Evolutionary conservation across 1,140 invertebrate species (phyloP), one percentile per base, ranked within the genome.

Genomic region (Nasonia longicornis): DNA sequence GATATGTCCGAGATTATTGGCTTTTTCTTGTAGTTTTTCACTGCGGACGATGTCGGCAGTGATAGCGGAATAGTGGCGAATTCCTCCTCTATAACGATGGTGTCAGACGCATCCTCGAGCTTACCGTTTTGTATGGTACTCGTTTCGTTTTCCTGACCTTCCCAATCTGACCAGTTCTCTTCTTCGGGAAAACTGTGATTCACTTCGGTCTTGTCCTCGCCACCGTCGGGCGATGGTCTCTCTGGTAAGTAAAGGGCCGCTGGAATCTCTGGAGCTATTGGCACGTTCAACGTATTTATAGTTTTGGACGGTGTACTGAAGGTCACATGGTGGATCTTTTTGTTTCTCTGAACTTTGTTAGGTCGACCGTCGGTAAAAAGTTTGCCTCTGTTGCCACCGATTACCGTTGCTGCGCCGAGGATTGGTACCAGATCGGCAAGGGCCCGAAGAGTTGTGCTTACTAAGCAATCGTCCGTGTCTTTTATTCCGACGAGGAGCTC

Each of bases 361-460:
- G 96, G 96, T 83, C 94, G 92, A 14, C 96, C 96, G 88, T 97
- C 96, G 6, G 95, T 95, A 85, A 98, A 97, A 64, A 96, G 90
- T 88, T 94, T 95, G 0, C 93, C 93, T 77, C 96, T 92, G 85
- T 95, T 95, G 1, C 95, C 95, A 16, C 96, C 96, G 69, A 97
- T 94, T 0, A 97, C 96, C 26, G 93, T 92, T 1, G 94, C 92
- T 22, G 95, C 94, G 58, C 96, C 96, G 29, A 98, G 89, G 80
- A 97, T 93, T 3, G 95, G 95, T 31, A 98, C 95, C 63, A 98
- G 87, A 87, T 96, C 95, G 63, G 96, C 95, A 45, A 97, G 88
- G 77, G 95, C 95, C 69, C 93, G 92, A 63, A 98, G 87, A 8
- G 96, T 97, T 77, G 94, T 93, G 35, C 95, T 93, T 1, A 97